A percentile compares a stretch with the other conserved stretches of the same genome.
Evolutionary conservation across 1,140 invertebrate genomes (phyloP).

Genomic region (Venustaconcha ellipsiformis): DNA sequence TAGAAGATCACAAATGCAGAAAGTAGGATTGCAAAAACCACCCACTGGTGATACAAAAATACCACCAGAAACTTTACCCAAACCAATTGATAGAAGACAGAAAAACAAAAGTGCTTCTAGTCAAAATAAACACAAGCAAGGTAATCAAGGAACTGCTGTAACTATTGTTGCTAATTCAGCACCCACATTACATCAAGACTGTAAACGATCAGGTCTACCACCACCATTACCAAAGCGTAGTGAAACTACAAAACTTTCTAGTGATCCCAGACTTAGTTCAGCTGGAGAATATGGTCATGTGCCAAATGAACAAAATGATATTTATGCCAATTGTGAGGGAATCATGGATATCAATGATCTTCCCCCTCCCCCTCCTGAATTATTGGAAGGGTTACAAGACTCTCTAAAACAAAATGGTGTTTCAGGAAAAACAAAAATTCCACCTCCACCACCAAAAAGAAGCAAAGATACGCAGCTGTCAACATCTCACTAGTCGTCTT

Average conservation of each 20-base stretch:
- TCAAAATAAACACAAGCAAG: constrained; percentile 30
- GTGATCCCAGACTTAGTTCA: constrained; percentile 17
- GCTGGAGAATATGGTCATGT: constrained; percentile 10
- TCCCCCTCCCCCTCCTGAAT: constrained; percentile 61
- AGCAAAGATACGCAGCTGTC: too few species aligned
- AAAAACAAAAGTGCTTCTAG: constrained; percentile 32
- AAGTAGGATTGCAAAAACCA: background rate
- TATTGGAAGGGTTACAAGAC: constrained; percentile 43
- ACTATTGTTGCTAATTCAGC: constrained; percentile 14
- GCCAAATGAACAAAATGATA: constrained; percentile 30
- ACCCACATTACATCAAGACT: constrained; percentile 14
- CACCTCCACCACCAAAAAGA: too few species aligned
- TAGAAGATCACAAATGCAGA: constrained; percentile 17
- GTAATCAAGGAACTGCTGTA: constrained; percentile 27
- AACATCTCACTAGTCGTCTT: too few species aligned
- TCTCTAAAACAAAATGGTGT: too few species aligned
- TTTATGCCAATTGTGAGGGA: constrained; percentile 60
- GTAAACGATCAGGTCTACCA: constrained; percentile 41
- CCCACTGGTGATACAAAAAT: constrained; percentile 15
- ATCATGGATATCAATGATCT: constrained; percentile 62
- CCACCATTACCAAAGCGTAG: constrained; percentile 63
- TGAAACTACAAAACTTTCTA: constrained; percentile 57
- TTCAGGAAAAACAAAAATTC: too few species aligned
- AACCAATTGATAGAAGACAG: constrained; percentile 32
- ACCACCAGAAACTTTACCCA: constrained; percentile 39